Percentiles rank a stretch among this genome's conserved stretches.
Evolutionary conservation across 2,113 vertebrate genomes (phyloP).

Genomic region (Odocoileus virginianus): DNA sequence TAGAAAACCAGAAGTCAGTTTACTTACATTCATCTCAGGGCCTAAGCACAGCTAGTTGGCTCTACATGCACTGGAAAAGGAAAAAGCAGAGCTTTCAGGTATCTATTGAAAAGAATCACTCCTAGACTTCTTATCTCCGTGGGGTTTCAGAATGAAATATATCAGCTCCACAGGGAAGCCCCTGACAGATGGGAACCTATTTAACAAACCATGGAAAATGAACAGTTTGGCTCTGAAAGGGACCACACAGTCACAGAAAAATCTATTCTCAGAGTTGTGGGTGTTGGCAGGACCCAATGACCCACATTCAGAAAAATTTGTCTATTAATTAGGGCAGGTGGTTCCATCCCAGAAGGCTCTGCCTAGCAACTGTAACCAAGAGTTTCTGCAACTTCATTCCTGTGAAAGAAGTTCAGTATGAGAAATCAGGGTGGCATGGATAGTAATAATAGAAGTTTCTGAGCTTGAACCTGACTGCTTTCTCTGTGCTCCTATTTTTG

Average conservation of each 20-base stretch:
- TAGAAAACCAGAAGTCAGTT: background rate
- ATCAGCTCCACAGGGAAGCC: conserved; percentile 22
- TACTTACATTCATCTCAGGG: background rate
- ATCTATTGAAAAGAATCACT: background rate
- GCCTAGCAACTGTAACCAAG: conserved; percentile 58
- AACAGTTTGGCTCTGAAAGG: background rate
- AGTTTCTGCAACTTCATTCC: conserved; percentile 27
- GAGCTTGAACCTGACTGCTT: background rate
- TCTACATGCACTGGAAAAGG: background rate
- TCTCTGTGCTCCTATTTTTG: background rate
- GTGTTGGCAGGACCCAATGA: conserved; percentile 50
- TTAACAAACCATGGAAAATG: conserved; percentile 33
- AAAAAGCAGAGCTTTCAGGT: background rate
- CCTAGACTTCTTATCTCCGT: background rate
- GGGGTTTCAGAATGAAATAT: conserved; percentile 53
- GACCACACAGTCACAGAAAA: background rate
- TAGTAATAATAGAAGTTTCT: background rate
- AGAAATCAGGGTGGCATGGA: background rate
- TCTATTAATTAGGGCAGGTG: conserved; percentile 60
- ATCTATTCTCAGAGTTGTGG: conserved; percentile 8
- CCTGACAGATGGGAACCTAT: conserved; percentile 38
- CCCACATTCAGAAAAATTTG: conserved; percentile 58
- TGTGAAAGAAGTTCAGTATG: background rate
- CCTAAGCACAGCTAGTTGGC: background rate
- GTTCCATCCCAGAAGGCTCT: conserved; percentile 50